Evolutionary conservation across 1,140 invertebrate species (phyloP).

Genomic region (Drosophila arawakana): DNA sequence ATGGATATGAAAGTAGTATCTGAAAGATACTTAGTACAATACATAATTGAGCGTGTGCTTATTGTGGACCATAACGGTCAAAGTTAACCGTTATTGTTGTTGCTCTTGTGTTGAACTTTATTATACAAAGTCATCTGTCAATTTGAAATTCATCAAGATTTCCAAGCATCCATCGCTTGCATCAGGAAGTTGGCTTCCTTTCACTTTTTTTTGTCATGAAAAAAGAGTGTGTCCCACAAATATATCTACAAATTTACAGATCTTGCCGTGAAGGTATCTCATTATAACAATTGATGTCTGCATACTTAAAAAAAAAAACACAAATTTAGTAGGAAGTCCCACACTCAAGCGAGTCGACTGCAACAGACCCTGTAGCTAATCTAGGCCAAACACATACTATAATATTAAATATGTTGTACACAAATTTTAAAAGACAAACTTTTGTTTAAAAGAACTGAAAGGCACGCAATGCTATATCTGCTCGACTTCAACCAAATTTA

Average conservation of each 20-base stretch:
- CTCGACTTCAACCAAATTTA: no score
- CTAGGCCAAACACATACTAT: no score
- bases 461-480: no score
- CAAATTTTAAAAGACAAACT: no score
- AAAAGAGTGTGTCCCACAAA: constrained; percentile 57
- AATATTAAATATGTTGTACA: no score
- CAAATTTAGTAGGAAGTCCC: no score
- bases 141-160: constrained; percentile 23
- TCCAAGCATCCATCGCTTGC: constrained; percentile 1
- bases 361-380: no score
- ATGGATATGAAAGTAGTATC: constrained; percentile 15
- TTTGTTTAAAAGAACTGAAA: neutral
- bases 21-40: constrained; percentile 22
- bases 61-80: neutral
- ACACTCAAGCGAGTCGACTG: no score
- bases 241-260: constrained; percentile 37
- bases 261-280: constrained; percentile 57
- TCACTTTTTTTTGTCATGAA: constrained; percentile 66
- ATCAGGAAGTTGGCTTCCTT: constrained; percentile 80
- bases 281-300: constrained; percentile 48
- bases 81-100: no score
- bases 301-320: constrained; percentile 25
- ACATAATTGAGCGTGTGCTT: constrained; percentile 6
- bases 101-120: neutral
- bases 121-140: constrained; percentile 21